Evolutionary conservation across 2,113 vertebrate species (phyloP).

Genomic region (Rhinolophus sinicus): DNA sequence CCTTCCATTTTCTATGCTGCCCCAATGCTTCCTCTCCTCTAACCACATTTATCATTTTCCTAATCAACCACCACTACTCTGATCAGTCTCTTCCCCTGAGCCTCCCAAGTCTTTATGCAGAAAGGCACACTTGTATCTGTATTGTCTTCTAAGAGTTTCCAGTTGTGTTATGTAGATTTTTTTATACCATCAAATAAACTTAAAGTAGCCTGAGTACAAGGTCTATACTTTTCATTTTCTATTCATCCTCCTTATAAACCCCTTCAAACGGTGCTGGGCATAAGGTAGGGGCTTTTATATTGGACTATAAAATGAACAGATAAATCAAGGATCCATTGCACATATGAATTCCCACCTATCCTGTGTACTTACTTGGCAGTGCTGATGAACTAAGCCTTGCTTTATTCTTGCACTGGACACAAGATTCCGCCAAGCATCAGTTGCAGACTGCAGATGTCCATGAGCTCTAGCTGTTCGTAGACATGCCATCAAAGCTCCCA

Average conservation of each 20-base stretch:
- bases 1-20: background rate
- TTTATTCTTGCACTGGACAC: conserved; percentile 88
- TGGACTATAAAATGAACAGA: background rate
- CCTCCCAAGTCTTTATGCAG: background rate
- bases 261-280: background rate
- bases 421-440: conserved; percentile 87
- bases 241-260: background rate
- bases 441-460: conserved; percentile 87
- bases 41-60: background rate
- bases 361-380: conserved; percentile 90
- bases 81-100: background rate
- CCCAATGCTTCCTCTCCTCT: background rate
- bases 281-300: background rate
- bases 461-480: conserved; percentile 93
- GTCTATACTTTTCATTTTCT: background rate
- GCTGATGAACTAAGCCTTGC: conserved; percentile 94
- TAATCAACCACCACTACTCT: background rate
- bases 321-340: background rate
- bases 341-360: rapidly evolving
- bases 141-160: background rate
- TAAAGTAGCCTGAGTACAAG: background rate
- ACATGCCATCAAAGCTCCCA: conserved; percentile 96
- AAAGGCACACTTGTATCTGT: background rate
- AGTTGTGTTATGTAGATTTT: background rate
- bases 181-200: background rate